phyloP scores from a whole-genome alignment of 2,113 vertebrate species.

The Oenanthe oenanthe region DNA sequence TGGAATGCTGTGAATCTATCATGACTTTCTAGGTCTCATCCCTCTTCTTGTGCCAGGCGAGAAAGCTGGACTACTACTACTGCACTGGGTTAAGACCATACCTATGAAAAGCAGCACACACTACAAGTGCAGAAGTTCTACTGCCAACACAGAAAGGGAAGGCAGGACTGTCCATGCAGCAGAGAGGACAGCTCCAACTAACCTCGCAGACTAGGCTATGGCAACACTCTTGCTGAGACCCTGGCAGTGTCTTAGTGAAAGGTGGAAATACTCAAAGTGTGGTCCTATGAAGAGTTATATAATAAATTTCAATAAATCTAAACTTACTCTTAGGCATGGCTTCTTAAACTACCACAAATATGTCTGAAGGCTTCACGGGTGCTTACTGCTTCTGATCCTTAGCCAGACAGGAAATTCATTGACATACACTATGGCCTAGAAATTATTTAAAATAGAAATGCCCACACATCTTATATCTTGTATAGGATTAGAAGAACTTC shows the following conservation, averaged over 20 bases:
- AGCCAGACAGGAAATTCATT: background rate
- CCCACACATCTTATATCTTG: background rate
- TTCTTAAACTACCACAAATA: background rate
- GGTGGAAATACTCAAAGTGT: background rate
- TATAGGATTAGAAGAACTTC: background rate
- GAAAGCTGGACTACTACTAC: background rate
- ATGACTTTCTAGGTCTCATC: background rate
- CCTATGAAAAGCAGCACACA: background rate
- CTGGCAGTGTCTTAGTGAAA: background rate
- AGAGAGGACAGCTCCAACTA: background rate
- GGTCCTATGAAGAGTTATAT: background rate
- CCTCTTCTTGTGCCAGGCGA: background rate
- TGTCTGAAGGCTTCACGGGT: background rate
- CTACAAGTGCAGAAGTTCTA: background rate
- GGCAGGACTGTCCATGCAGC: background rate
- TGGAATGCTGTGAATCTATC: background rate
- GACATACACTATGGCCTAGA: background rate
- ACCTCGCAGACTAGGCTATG: fast-evolving
- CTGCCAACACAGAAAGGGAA: background rate
- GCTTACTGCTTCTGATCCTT: background rate
- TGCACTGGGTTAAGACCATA: background rate
- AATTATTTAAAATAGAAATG: background rate
- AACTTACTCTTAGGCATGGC: background rate
- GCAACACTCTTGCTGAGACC: background rate
- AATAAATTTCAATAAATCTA: background rate